phyloP scores from a whole-genome alignment of 2,113 vertebrate genomes.

The Vireo altiloquus region DNA sequence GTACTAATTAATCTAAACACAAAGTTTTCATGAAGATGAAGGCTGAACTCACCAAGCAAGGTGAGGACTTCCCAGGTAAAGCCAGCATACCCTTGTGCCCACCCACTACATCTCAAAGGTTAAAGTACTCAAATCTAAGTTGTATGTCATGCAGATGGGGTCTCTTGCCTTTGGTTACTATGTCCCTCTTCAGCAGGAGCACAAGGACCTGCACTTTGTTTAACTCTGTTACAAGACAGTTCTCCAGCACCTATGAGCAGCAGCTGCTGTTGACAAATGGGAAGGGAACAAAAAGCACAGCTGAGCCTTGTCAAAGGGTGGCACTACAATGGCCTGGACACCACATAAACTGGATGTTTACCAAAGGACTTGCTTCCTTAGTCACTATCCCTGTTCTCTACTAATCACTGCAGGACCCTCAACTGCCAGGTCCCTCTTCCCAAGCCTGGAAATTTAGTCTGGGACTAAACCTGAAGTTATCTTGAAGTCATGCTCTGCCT shows the following conservation, averaged over 20 bases:
- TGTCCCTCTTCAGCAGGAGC: not conserved
- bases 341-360: not conserved
- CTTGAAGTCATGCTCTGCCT: not conserved
- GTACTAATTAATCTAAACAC: not conserved
- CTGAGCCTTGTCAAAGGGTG: not conserved
- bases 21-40: not conserved
- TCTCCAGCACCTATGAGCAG: not conserved
- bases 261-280: not conserved
- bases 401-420: not conserved
- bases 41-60: not conserved
- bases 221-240: not conserved
- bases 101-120: not conserved
- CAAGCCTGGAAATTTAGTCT: not conserved
- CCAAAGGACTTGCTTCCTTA: not conserved
- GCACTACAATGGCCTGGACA: not conserved
- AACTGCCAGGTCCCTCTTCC: not conserved
- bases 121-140: not conserved
- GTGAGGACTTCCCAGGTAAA: not conserved
- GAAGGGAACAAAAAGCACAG: not conserved
- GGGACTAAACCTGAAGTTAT: not conserved
- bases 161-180: not conserved
- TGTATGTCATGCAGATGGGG: not conserved
- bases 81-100: rapidly evolving
- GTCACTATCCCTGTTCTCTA: not conserved
- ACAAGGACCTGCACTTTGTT: not conserved